phyloP scores from a whole-genome alignment of 1,140 invertebrate species.

The Xylocopa sonorina region DNA sequence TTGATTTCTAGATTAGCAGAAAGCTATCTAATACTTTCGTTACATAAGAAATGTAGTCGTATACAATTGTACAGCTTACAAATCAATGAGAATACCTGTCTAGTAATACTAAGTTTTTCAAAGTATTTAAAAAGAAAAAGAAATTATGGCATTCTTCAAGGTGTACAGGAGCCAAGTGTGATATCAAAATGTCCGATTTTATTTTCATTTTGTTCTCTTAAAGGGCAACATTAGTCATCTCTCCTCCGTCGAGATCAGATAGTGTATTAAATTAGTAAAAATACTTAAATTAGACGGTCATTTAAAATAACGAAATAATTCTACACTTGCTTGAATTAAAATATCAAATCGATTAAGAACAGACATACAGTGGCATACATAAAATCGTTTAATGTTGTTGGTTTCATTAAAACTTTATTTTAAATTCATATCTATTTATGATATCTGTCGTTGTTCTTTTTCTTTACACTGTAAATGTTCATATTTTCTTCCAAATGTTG shows the following conservation, averaged over 20 bases:
- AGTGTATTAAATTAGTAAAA: not conserved
- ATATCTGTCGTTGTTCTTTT: not conserved
- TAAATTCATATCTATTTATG: not conserved
- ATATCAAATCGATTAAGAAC: not conserved
- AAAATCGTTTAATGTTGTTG: not conserved
- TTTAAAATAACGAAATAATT: not conserved
- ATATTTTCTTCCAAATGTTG: not conserved
- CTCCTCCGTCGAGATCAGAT: slow-evolving; percentile 19
- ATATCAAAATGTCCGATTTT: not conserved
- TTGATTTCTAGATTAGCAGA: not conserved
- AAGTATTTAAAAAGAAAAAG: too few species aligned
- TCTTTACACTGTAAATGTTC: too few species aligned
- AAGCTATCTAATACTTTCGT: not conserved
- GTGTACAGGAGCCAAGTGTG: slow-evolving; percentile 30
- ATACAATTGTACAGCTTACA: not conserved
- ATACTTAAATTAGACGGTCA: not conserved
- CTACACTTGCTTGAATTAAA: not conserved
- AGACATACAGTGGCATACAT: not conserved
- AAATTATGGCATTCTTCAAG: slow-evolving; percentile 47
- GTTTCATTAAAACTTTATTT: not conserved
- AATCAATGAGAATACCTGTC: slow-evolving; percentile 21
- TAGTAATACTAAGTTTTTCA: slow-evolving; percentile 16
- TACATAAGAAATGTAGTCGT: not conserved
- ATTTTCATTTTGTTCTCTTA: not conserved
- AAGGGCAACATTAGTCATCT: not conserved